These are phyloP conservation scores for Megalonaias nervosa DNA, from an alignment of 1,140 invertebrate species.

Conservation along the genomic window DNA sequence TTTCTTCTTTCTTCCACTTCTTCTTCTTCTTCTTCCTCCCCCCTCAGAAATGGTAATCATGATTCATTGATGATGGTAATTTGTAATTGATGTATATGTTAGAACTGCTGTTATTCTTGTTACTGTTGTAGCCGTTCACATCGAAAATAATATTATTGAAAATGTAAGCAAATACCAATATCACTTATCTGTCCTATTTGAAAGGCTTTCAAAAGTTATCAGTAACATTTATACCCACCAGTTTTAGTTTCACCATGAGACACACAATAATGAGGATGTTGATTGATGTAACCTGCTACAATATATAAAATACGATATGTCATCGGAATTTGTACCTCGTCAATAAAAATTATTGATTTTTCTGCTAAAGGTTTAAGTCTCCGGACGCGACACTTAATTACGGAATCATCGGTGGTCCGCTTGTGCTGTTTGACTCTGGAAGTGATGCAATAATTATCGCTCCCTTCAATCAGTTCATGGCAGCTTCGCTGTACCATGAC, in stretches of 20 bases:
- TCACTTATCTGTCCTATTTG: too few relatives aligned
- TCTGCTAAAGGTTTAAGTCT: neutral
- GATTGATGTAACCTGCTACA: neutral
- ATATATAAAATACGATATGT: neutral
- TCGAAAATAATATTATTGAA: too few relatives aligned
- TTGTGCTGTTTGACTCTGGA: conserved; percentile 43
- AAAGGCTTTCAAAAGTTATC: too few relatives aligned
- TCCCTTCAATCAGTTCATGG: conserved; percentile 48
- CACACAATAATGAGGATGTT: neutral
- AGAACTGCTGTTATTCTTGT: too few relatives aligned
- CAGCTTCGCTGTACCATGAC: conserved; percentile 33
- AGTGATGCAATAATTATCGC: conserved; percentile 41
- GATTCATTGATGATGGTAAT: too few relatives aligned
- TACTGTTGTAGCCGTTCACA: too few relatives aligned
- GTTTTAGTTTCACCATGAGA: neutral
- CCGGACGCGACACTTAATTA: neutral
- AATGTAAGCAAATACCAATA: too few relatives aligned
- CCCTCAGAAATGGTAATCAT: too few relatives aligned
- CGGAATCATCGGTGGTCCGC: conserved; percentile 39
- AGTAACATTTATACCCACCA: neutral
- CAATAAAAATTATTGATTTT: neutral
- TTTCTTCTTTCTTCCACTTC: too few relatives aligned
- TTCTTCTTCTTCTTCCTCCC: too few relatives aligned
- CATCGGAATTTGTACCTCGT: neutral
- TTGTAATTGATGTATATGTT: too few relatives aligned